These are phyloP conservation scores for Enhydra lutris DNA, from an alignment of 2,113 vertebrate genomes.

Conservation along the genomic window DNA sequence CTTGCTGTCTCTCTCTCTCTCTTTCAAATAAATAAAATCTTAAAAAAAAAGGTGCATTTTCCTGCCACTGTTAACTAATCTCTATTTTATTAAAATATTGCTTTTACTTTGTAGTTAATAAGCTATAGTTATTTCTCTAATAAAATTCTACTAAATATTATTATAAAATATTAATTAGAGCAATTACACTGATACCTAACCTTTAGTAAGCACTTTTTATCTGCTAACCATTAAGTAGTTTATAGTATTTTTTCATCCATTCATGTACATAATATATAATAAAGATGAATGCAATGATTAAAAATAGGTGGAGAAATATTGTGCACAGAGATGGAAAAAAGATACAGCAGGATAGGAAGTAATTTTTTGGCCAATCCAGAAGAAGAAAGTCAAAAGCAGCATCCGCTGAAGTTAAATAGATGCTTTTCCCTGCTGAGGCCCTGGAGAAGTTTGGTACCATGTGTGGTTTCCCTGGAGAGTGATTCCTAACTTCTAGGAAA, in stretches of 20 bases:
- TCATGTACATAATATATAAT: not conserved
- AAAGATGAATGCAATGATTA: not conserved
- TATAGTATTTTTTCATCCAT: not conserved
- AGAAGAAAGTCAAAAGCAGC: not conserved
- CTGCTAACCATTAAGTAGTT: not conserved
- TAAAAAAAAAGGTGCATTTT: not conserved
- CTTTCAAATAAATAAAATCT: too few species aligned
- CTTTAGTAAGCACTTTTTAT: not conserved
- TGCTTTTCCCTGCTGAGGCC: fast-evolving
- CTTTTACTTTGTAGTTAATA: not conserved
- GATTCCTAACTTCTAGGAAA: not conserved
- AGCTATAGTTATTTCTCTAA: not conserved
- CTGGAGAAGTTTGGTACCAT: not conserved
- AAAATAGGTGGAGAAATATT: not conserved
- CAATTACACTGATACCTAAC: not conserved
- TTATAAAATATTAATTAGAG: not conserved
- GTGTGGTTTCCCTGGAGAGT: not conserved
- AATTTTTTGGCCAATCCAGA: not conserved
- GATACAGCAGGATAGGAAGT: not conserved
- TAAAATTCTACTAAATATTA: not conserved
- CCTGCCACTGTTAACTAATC: not conserved
- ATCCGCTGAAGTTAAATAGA: not conserved
- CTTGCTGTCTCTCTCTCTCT: too few species aligned
- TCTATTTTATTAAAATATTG: not conserved
- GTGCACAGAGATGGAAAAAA: not conserved